Percentiles rank a stretch among this genome's conserved stretches.
Evolutionary conservation across 2,113 vertebrate genomes (phyloP).

Genomic region (Brachirus orientalis): DNA sequence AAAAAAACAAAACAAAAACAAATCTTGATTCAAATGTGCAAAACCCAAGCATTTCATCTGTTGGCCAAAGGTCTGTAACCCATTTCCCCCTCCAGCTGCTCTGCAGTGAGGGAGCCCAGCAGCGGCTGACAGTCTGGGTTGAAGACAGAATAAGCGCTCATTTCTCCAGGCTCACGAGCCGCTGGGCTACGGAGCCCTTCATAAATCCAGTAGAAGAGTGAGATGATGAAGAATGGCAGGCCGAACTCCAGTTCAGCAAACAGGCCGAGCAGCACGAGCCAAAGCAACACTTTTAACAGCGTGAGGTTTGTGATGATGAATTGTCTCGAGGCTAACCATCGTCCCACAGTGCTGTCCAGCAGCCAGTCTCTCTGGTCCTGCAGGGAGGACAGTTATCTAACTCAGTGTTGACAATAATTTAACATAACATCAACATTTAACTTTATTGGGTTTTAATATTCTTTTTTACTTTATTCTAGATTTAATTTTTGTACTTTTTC

Average conservation of each 20-base stretch:
- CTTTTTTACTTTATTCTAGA: no score
- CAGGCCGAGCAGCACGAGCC: constrained; percentile 90
- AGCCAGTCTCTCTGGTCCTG: constrained; percentile 69
- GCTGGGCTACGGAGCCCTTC: constrained; percentile 85
- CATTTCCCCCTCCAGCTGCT: constrained; percentile 93
- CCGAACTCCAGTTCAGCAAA: constrained; percentile 91
- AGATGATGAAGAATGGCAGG: constrained; percentile 89
- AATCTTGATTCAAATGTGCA: constrained; percentile 1
- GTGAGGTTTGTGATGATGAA: constrained; percentile 76
- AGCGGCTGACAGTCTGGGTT: constrained; percentile 92
- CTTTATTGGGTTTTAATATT: no score
- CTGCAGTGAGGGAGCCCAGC: constrained; percentile 89
- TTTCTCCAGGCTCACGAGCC: constrained; percentile 83
- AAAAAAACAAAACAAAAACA: no score
- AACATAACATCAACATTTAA: no score
- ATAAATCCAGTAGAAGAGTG: constrained; percentile 93
- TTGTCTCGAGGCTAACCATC: constrained; percentile 70
- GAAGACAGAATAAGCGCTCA: constrained; percentile 96
- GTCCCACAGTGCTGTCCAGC: constrained; percentile 69
- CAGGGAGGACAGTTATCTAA: constrained; percentile 5
- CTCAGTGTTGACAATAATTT: no score
- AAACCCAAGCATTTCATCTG: constrained; percentile 57
- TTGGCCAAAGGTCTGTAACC: constrained; percentile 80
- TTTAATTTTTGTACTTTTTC: no score
- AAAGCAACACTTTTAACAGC: constrained; percentile 89